phyloP scores from a whole-genome alignment of 1,140 invertebrate genomes.

The Whitmania pigra region DNA sequence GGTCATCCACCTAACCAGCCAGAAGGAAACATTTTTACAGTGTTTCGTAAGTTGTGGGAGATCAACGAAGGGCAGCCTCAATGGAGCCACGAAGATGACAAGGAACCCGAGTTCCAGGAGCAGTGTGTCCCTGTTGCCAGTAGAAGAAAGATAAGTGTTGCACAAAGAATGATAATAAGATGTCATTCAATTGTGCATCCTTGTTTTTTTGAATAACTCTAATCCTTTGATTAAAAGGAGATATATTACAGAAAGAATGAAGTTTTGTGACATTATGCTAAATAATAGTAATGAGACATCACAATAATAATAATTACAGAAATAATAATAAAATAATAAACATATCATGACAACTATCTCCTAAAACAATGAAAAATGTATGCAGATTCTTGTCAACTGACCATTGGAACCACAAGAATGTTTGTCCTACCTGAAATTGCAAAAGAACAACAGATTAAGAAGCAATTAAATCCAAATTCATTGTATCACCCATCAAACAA shows the following conservation, averaged over 20 bases:
- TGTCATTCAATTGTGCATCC: too few relatives aligned
- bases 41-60: constrained; percentile 26
- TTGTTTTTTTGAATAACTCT: too few relatives aligned
- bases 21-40: constrained; percentile 50
- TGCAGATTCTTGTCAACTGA: constrained; percentile 41
- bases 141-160: constrained; percentile 11
- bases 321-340: too few relatives aligned
- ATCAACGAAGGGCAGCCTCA: constrained; percentile 34
- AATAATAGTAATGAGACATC: too few relatives aligned
- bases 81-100: constrained; percentile 58
- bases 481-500: too few relatives aligned
- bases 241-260: too few relatives aligned
- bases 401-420: constrained; percentile 66
- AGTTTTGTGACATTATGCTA: too few relatives aligned
- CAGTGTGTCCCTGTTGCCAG: constrained; percentile 53
- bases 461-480: too few relatives aligned
- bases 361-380: neutral
- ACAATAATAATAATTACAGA: too few relatives aligned
- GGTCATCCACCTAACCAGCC: constrained; percentile 62
- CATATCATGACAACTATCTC: neutral
- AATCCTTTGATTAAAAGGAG: too few relatives aligned
- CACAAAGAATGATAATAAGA: neutral
- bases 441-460: too few relatives aligned
- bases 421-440: constrained; percentile 50
- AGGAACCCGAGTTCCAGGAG: constrained; percentile 64